A percentile compares a stretch with the other conserved stretches of the same genome.
Evolutionary conservation across 2,888 invertebrate genomes (phyloP).

Genomic region (Pterostichus niger): DNA sequence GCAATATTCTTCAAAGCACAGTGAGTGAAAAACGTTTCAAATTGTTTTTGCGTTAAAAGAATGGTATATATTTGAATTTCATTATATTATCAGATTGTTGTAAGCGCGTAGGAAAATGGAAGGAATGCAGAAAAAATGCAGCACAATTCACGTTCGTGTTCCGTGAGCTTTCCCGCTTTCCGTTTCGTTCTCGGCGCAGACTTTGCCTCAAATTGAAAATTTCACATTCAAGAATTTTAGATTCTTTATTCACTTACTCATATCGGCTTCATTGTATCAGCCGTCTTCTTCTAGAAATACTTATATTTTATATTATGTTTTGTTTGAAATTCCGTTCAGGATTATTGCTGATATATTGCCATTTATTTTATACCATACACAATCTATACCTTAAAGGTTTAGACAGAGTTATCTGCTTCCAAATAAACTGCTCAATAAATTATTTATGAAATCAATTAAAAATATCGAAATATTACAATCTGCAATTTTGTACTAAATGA

Average conservation of each 20-base stretch:
- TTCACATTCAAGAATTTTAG: slow-evolving; percentile 54
- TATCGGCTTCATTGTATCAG: slow-evolving; percentile 44
- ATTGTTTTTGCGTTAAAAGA: slow-evolving; percentile 63
- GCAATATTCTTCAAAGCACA: slow-evolving; percentile 59
- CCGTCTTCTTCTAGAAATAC: slow-evolving; percentile 29
- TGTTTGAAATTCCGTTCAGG: slow-evolving; percentile 14
- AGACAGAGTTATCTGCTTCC: too few relatives aligned
- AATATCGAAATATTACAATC: too few relatives aligned
- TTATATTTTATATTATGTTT: slow-evolving; percentile 37
- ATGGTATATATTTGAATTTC: slow-evolving; percentile 63
- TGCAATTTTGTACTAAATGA: too few relatives aligned
- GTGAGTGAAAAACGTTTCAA: slow-evolving; percentile 57
- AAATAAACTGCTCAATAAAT: too few relatives aligned
- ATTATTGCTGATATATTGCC: too few relatives aligned
- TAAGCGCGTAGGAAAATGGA: slow-evolving; percentile 29
- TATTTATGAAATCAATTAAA: too few relatives aligned
- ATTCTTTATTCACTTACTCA: slow-evolving; percentile 36
- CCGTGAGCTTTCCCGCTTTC: slow-evolving; percentile 34
- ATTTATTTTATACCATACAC: too few relatives aligned
- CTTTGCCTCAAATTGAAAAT: slow-evolving; percentile 47
- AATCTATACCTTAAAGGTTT: too few relatives aligned
- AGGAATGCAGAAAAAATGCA: slow-evolving; percentile 62
- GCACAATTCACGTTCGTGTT: slow-evolving; percentile 30
- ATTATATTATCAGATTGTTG: slow-evolving; percentile 56
- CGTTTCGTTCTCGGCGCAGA: slow-evolving; percentile 17